Evolutionary conservation across 2,888 invertebrate species (phyloP), one percentile per base, ranked within the genome.

Genomic region (Atrina japonica): DNA sequence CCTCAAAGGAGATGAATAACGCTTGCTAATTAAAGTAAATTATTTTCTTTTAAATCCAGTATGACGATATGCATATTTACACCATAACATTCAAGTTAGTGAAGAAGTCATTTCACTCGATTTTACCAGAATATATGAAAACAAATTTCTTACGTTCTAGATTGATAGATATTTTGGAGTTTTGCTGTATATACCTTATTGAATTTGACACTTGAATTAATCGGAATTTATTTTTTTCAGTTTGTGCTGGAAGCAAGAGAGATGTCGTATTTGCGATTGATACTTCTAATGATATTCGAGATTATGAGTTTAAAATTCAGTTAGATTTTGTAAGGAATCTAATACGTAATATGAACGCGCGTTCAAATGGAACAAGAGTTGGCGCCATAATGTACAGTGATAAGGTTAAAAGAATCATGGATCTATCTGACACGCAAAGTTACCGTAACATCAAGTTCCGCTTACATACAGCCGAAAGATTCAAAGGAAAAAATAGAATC

Each of bases 251-350:
- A 27, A 41, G 40, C 27, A 41, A 52, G 52, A 52, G 40, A 9
- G 64, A 87, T 59, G 70, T 87, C 7, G 78, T 86, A 30, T 83
- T 87, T 40, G 85, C 84, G 7, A 76, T 86, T 18, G 86, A 87
- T 52, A 83, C 84, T 3, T 87, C 88, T 0, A 79, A 81, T 66
- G 79, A 79, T 30, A 81, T 88, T 41, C 66, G 75, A 40, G 73
- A 80, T 16, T 61, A 76, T 23, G 85, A 87, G 66, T 86, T 87
- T 73, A 70, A 79, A 70, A 74, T 81, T 49, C 86, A 88, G 70
- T 73, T 86, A n/a, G 73, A 80, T 14, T 88, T 88, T 60, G 83
- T 85, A 18, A 64, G 78, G 40, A 78, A 82, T 35, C 70, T 88
- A 41, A 72, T 83, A 11, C 74, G 76, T 25, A 77, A 72, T 29